Evolutionary conservation across 2,113 vertebrate species (phyloP), one percentile per base, ranked within the genome.

Genomic region (Tetrao urogallus): DNA sequence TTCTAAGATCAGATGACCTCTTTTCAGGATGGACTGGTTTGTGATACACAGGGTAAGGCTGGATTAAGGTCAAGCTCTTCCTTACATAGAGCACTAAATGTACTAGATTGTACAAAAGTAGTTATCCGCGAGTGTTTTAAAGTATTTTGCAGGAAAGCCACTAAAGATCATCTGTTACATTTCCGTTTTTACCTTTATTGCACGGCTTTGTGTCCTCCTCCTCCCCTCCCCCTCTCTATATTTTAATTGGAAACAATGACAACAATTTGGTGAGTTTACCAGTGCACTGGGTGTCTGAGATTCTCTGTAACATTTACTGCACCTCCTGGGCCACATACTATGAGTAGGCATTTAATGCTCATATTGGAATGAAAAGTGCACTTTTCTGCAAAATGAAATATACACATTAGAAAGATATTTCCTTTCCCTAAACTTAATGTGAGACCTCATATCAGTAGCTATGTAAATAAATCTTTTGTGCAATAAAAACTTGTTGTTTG

Each of bases 361-460:
- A 10, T 52, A 82, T 50, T 80, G 66, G 52, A 96, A 88, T 38
- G 47, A 60, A 86, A 92, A 56, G 24, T 72, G 81, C 18, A 69
- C 38, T 63, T 94, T 86, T 90, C 90, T 47, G 40, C 56, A 79
- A 93, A 80, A 40, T 79, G 71, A 92, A 73, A 80, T 30, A 65
- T 36, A 85, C 28, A 45, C 88, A 77, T 81, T 66, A 90, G 58
- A 80, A 91, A 93, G 58, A 40, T 86, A 61, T 54, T 94, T 94
- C 75, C 34, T 86, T 88, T 95, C 40, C n/a, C 28, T 88, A 93
- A 95, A 96, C 40, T 63, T 91, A 88, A 92, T 90, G 47, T 80
- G 67, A 94, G 93, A 94, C 74, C 45, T 91, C 27, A 2, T 66
- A 86, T 81, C 73, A 87, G 64, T 84, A 93, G 79, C 28, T 72